A percentile compares a stretch with the other conserved stretches of the same genome.
phyloP scores from a whole-genome alignment of 2,797 vertebrate species.

The Muscicapa comitata region DNA sequence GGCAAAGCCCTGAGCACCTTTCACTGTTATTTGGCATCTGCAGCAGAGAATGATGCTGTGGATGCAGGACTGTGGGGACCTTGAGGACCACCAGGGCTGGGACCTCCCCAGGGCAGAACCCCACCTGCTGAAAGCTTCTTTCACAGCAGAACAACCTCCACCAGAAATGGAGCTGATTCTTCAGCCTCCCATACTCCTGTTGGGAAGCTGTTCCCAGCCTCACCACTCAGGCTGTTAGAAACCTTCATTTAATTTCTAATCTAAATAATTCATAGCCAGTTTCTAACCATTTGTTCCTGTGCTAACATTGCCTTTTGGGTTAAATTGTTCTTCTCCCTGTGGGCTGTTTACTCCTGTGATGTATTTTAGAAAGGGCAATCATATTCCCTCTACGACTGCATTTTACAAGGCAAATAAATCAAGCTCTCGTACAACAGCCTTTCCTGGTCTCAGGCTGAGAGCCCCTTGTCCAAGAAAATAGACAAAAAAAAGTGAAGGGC shows the following conservation, averaged over 20 bases:
- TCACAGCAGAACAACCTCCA: not conserved
- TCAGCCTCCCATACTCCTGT: not conserved
- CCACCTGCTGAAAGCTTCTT: not conserved
- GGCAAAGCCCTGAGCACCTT: not conserved
- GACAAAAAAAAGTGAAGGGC: not conserved
- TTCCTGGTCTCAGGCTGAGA: not conserved
- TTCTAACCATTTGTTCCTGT: constrained; percentile 32
- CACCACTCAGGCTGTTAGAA: not conserved
- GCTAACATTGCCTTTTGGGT: constrained; percentile 42
- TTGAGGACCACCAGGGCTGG: not conserved
- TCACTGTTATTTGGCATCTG: not conserved
- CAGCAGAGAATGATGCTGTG: not conserved
- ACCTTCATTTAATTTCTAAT: constrained; percentile 9
- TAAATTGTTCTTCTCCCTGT: constrained; percentile 26
- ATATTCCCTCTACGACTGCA: not conserved
- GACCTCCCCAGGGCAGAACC: not conserved
- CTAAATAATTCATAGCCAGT: constrained; percentile 46
- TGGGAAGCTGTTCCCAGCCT: not conserved
- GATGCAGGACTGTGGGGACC: not conserved
- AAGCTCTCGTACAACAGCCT: not conserved
- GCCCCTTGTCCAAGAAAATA: not conserved
- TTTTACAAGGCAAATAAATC: constrained; percentile 44
- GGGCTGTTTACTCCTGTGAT: constrained; percentile 6
- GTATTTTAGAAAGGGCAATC: constrained; percentile 50
- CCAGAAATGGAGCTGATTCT: not conserved